Base-by-base conservation (phyloP, 2,888 invertebrate genomes). In the Pollenia labialis region DNA sequence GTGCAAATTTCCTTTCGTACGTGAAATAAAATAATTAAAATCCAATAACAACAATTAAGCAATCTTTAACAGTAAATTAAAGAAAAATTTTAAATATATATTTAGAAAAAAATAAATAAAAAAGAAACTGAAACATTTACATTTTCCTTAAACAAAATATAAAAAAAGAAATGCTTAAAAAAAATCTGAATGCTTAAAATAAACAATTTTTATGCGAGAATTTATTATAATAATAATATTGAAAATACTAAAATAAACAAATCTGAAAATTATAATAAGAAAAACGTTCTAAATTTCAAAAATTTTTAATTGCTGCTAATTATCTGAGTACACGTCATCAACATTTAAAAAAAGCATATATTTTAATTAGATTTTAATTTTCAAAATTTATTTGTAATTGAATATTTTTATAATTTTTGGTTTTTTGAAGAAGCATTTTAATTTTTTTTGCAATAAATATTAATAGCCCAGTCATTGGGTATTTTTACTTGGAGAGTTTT, bases 131-230 rank as follows among this genome's bases (percentile, higher is more conserved):
- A 52, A 52, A 44, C 7, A 44, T n/a, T 23, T 16, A 23, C 23
- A 10, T 23, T 12, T 50, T 18, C 16, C 54, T 56, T 9, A 40
- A 56, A 42, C 4, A 64, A 52, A 23, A 54, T 32, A 64, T 14
- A 52, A 66, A 66, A 66, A 64, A 64, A n/a, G 40, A 42, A 42
- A 11, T 10, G n/a, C 18, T 23, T 48, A 4, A 48, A 48, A 23
- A 50, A 50, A 40, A 42, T n/a, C 3, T 40, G 48, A 48, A 52
- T 81, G 66, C 44, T 32, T 81, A 54, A 76, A 60, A 69, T 82
- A 82, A 82, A 82, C 75, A 82, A 82, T 62, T 69, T 52, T 56
- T 46, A 44, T 52, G 23, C 14, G 58, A 46, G 62, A 9, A 69
- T 58, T 77, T 56, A 58, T 60, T 68, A 58, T 52, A 60, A 60